Evolutionary conservation across 2,797 vertebrate species (phyloP).

Genomic region (Brachyrhaphis roseni): DNA sequence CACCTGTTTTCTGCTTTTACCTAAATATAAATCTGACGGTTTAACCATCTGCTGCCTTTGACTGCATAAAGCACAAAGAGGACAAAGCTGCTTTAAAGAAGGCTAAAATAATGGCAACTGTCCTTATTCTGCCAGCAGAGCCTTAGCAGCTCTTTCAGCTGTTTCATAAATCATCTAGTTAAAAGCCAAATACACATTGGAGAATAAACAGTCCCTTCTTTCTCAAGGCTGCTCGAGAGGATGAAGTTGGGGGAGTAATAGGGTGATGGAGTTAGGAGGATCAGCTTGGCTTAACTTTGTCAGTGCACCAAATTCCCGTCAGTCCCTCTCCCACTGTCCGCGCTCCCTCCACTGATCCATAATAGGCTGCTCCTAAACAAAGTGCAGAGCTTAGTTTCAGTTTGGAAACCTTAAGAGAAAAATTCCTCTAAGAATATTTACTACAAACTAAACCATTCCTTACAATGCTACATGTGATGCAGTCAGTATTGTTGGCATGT

Average conservation of each 20-base stretch:
- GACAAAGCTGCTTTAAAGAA: constrained; percentile 35
- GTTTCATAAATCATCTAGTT: constrained; percentile 57
- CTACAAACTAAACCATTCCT: not conserved
- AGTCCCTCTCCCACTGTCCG: constrained; percentile 2
- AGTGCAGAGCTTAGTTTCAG: constrained; percentile 11
- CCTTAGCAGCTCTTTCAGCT: constrained; percentile 45
- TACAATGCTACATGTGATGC: not conserved
- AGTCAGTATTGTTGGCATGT: not conserved
- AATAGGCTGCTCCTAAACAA: constrained; percentile 29
- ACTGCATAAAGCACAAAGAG: constrained; percentile 30
- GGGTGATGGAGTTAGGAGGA: constrained; percentile 46
- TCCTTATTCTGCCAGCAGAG: constrained; percentile 34
- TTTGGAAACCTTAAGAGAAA: constrained; percentile 8
- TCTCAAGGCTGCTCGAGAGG: constrained; percentile 34
- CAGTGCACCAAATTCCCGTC: constrained; percentile 33
- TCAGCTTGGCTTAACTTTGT: constrained; percentile 49
- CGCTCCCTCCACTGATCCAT: constrained; percentile 14
- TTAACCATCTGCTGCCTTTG: constrained; percentile 33
- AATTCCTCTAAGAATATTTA: not conserved
- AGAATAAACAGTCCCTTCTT: constrained; percentile 46
- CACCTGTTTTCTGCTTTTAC: constrained; percentile 15
- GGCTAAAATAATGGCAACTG: constrained; percentile 37
- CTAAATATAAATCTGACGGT: constrained; percentile 31
- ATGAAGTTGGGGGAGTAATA: constrained; percentile 22
- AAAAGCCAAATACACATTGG: constrained; percentile 38